These are phyloP conservation scores for Chrysolina haemoptera DNA, from an alignment of 2,888 invertebrate genomes.

Conservation along the genomic window DNA sequence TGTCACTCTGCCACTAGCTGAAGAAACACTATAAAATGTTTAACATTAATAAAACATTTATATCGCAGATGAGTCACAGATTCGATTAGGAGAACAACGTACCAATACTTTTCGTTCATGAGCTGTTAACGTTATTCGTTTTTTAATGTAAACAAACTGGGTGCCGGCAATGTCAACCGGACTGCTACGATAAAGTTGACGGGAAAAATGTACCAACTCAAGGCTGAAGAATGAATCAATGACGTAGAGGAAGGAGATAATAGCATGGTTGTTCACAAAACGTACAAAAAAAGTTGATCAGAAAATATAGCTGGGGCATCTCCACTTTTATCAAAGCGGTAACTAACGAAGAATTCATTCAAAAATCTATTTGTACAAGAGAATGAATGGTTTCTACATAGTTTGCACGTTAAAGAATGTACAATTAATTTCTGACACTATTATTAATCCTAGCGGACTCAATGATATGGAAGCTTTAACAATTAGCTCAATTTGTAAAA, in stretches of 20 bases:
- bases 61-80: conserved; percentile 31
- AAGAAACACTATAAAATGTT: conserved; percentile 5
- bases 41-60: conserved; percentile 9
- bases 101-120: conserved; percentile 18
- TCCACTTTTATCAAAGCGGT: no score
- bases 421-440: no score
- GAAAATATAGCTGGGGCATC: not conserved
- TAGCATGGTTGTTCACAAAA: not conserved
- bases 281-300: not conserved
- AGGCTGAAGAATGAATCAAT: conserved; percentile 29
- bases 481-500: no score
- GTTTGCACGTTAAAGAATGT: no score
- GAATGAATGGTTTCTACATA: no score
- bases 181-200: conserved; percentile 8
- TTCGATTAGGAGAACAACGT: conserved; percentile 40
- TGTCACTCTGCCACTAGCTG: not conserved
- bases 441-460: no score
- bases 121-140: conserved; percentile 14
- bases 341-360: no score
- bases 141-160: conserved; percentile 33
- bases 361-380: no score
- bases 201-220: conserved; percentile 10
- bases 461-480: no score
- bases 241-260: conserved; percentile 1
- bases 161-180: conserved; percentile 34